Base-by-base conservation (phyloP, 2,888 invertebrate genomes). In the Oligia latruncula region DNA sequence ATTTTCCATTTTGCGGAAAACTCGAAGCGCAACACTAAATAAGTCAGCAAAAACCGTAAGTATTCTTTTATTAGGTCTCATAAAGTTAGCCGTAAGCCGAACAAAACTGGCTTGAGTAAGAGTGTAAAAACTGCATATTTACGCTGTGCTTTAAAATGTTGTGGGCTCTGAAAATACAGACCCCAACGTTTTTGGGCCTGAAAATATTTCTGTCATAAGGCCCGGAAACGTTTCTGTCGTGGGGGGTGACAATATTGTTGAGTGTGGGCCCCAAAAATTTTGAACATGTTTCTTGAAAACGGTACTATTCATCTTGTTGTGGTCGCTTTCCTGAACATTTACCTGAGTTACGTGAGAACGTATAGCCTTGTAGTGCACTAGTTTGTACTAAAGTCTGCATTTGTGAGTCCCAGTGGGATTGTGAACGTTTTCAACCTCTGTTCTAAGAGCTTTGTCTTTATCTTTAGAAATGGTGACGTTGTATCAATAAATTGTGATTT, bases 41-140 rank as follows among this genome's bases (percentile, higher is more conserved):
- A 80, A 67, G 74, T 84, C 87, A 78, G 80, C 84, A 73, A 71
- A 83, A 81, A 66, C 73, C 70, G 17, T 73, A 88, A 86, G 88
- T 86, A 77, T 79, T 80, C 46, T 86, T 87, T 86, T 78, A 83
- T 83, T 78, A 78, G 52, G 60, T 67, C 78, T 84, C 81, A 74
- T 87, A 86, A 88, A 84, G 55, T 77, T 77, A 68, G 52, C 66
- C 80, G 70, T 83, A 83, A 88, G 88, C 80, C 75, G 66, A 78
- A 71, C 74, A 49, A 66, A 86, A 72, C 55, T 74, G 64, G 68
- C 72, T 86, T 77, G 40, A 72, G 72, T 52, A 64, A 62, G 55
- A 64, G 74, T 23, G 58, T 71, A 70, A 79, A 88, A 84, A 71
- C 77, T 78, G 75, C 72, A 83, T 78, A 83, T 78, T 75, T 86